Percentiles rank a stretch among this genome's conserved stretches.
Evolutionary conservation across 1,140 invertebrate genomes (phyloP).

Genomic region (Calephelis nemesis): DNA sequence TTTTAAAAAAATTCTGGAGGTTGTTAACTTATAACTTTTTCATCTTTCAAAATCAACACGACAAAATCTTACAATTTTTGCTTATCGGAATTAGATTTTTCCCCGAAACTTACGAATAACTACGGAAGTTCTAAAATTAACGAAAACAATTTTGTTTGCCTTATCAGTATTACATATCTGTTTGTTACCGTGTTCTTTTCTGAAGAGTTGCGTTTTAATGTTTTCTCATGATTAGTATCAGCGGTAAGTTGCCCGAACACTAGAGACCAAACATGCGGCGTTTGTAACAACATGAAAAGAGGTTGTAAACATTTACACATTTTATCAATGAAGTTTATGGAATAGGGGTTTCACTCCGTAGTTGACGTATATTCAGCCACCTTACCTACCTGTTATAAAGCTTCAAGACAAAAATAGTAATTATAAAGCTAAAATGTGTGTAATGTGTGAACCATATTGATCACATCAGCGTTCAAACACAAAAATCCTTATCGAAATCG

Average conservation of each 20-base stretch:
- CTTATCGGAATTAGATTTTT: background rate
- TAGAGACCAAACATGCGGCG: slow-evolving; percentile 4
- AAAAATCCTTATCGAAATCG: no score
- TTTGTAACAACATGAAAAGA: background rate
- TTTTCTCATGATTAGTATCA: slow-evolving; percentile 12
- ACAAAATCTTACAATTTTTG: no score
- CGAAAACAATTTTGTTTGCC: slow-evolving; percentile 14
- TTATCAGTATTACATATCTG: background rate
- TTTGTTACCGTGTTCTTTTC: slow-evolving; percentile 13
- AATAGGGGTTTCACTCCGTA: no score
- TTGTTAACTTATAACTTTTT: no score
- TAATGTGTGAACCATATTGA: no score
- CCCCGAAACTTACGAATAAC: background rate
- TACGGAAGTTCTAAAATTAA: slow-evolving; percentile 6
- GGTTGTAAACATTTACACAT: background rate
- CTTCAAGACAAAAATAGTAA: no score
- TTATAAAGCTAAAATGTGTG: no score
- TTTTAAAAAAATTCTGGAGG: no score
- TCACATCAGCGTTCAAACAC: no score
- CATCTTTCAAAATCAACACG: no score
- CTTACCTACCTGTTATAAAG: background rate
- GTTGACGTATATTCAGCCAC: background rate
- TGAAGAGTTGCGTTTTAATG: slow-evolving; percentile 11
- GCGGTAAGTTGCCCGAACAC: slow-evolving; percentile 5
- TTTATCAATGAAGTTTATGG: background rate